These are phyloP conservation scores for Neopelma chrysocephalum DNA, from an alignment of 2,797 vertebrate genomes.

Conservation along the genomic window DNA sequence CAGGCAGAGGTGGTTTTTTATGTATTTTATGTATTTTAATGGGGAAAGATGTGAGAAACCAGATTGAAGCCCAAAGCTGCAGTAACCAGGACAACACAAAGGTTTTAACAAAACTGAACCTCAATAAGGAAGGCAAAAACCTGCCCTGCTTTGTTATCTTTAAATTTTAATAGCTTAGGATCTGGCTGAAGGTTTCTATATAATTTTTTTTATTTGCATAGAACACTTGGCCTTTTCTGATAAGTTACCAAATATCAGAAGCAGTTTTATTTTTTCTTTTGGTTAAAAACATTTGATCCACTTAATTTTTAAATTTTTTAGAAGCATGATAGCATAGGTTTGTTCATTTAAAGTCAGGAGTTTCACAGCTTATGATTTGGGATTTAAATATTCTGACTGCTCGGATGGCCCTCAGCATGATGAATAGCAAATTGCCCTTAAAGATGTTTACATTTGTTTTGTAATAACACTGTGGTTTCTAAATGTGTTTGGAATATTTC, in stretches of 20 bases:
- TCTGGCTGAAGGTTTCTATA: background rate
- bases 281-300: background rate
- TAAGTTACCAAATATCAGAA: background rate
- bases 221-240: conserved; percentile 5
- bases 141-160: background rate
- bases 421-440: background rate
- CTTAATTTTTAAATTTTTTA: background rate
- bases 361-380: background rate
- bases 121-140: background rate
- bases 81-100: conserved; percentile 39
- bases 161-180: background rate
- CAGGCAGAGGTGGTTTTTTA: background rate
- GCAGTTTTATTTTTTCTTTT: background rate
- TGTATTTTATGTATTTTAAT: background rate
- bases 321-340: background rate
- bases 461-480: background rate
- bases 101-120: conserved; percentile 10
- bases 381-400: background rate
- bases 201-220: background rate
- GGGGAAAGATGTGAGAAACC: background rate
- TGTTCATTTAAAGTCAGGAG: background rate
- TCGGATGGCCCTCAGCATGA: background rate
- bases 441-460: background rate
- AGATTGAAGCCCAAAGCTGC: background rate
- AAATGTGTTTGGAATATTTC: background rate